phyloP scores from a whole-genome alignment of 2,113 vertebrate genomes.

The Mesitornis unicolor region DNA sequence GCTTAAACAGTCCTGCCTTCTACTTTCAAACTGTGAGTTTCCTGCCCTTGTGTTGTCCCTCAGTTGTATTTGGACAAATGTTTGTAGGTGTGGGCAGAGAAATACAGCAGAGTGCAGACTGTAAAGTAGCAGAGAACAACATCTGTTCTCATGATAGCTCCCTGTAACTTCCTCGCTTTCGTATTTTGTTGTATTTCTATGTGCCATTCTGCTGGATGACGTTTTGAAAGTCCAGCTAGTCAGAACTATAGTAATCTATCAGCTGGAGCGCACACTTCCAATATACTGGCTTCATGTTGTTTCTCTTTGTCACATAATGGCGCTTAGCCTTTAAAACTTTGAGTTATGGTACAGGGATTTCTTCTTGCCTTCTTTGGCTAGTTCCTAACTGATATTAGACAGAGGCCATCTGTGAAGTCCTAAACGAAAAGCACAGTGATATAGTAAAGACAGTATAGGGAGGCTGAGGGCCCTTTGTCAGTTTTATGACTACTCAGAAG shows the following conservation, averaged over 20 bases:
- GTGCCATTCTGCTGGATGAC: not conserved
- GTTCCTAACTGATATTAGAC: not conserved
- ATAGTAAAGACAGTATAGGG: fast-evolving
- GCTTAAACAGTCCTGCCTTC: not conserved
- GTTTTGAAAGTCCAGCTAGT: not conserved
- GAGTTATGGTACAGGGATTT: not conserved
- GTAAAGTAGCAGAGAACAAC: not conserved
- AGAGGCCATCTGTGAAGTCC: not conserved
- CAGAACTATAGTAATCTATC: not conserved
- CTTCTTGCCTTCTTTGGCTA: not conserved
- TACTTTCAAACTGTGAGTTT: not conserved
- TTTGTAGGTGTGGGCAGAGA: not conserved
- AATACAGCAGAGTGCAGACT: not conserved
- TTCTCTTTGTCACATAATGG: not conserved
- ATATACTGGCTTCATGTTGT: fast-evolving
- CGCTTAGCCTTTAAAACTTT: conserved; percentile 3
- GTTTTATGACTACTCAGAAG: not conserved
- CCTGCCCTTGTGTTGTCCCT: not conserved
- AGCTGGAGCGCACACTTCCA: not conserved
- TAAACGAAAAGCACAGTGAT: not conserved
- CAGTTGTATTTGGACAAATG: not conserved
- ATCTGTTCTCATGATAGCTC: not conserved
- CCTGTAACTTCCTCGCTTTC: not conserved
- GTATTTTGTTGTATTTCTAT: not conserved
- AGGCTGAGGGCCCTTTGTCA: not conserved